A percentile compares a stretch with the other conserved stretches of the same genome.
phyloP scores from a whole-genome alignment of 1,140 invertebrate species.

The Palaemon carinicauda region DNA sequence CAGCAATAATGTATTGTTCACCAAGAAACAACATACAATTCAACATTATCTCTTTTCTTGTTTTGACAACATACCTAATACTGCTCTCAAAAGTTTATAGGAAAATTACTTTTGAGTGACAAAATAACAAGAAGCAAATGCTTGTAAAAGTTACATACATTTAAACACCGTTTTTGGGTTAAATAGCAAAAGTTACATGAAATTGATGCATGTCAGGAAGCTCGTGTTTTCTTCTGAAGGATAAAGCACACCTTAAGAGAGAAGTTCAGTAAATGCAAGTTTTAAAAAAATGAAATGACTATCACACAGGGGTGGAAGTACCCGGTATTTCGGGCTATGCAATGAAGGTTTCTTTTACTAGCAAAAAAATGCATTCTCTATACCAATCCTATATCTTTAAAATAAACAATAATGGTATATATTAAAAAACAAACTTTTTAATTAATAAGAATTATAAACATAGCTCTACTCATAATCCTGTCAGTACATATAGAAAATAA shows the following conservation, averaged over 20 bases:
- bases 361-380: no score
- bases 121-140: no score
- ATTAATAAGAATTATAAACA: neutral
- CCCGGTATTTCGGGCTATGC: slow-evolving; percentile 17
- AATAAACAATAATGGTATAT: neutral
- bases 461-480: neutral
- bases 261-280: neutral
- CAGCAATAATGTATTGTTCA: no score
- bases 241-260: neutral
- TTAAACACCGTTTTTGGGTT: no score
- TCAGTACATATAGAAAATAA: slow-evolving; percentile 11
- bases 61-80: no score
- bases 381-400: no score
- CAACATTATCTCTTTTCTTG: no score
- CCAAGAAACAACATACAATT: no score
- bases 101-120: no score
- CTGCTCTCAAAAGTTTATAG: no score
- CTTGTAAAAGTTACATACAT: no score
- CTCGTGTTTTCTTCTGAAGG: neutral
- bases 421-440: neutral
- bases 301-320: slow-evolving; percentile 14
- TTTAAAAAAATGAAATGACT: neutral
- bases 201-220: neutral
- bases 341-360: neutral
- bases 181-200: neutral